Base-by-base conservation (phyloP, 1,140 invertebrate genomes). In the Cyclina sinensis region DNA sequence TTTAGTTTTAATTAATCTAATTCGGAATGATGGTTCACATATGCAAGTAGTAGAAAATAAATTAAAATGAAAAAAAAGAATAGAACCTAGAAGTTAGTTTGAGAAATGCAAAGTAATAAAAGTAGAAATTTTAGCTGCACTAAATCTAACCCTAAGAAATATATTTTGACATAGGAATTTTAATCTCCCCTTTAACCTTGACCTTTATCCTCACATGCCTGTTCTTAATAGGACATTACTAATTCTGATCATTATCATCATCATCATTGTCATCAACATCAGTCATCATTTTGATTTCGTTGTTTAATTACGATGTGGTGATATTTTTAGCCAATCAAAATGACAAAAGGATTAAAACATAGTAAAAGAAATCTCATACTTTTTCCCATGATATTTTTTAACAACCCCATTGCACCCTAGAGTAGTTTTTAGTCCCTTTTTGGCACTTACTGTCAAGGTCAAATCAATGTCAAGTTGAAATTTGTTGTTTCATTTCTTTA, bases 201-300 rank as follows among this genome's bases (percentile, higher is more conserved):
- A 70, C 35, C 32, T 70, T 70, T 62, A 62, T 27, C 57, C 57
- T 62, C 9, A 4, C 57, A 27, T 2, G 32, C 35, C 65, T 27
- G 21, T 18, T 70, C 11, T 35, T n/a, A 70, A 70, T 70, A 2
- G 18, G 37, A 62, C 3, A 11, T 14, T 57, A 62, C 65, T 39
- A 39, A 70, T 30, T 70, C 5, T 16, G 37, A 27, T 81, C 35
- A 86, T 78, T 48, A 85, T 76, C 51, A 43, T 43, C n/a, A 43
- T 84, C 82, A 86, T 86, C 51, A 62, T 78, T 43, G 51, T 86
- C 51, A 76, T 86, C 70, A 78, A 35, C 80, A 82, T 82, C 62
- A 54, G 51, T 81, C 82, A 70, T 85, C 82, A 85, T 24, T 65
- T 82, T 24, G 24, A n/a, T n/a, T 82, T 43, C 68, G 80, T 68